Percentiles rank a stretch among this genome's conserved stretches.
phyloP scores from a whole-genome alignment of 2,888 invertebrate genomes.

The Andrena camellia region DNA sequence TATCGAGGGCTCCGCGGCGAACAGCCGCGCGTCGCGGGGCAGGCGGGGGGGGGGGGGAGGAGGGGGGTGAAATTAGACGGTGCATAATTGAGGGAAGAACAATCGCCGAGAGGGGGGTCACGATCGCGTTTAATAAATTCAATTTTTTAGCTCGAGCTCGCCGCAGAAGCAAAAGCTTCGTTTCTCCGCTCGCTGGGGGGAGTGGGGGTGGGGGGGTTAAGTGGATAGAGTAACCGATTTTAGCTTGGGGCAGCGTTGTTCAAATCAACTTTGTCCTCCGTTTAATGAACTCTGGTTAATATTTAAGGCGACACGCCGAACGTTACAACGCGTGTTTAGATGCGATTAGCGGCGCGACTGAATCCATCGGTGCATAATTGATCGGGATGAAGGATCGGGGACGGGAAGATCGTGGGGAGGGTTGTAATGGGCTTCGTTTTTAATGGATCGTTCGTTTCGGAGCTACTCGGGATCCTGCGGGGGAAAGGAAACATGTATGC shows the following conservation, averaged over 20 bases:
- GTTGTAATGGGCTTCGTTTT: constrained; percentile 4
- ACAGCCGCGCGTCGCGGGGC: constrained; percentile 1
- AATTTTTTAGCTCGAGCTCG: background rate
- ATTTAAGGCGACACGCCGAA: constrained; percentile 26
- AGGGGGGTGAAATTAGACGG: constrained; percentile 46
- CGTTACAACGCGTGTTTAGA: constrained; percentile 20
- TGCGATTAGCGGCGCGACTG: constrained; percentile 30
- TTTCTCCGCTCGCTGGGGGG: background rate
- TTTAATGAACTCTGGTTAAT: constrained; percentile 32
- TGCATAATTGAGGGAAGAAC: constrained; percentile 55
- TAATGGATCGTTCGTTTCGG: constrained; percentile 17
- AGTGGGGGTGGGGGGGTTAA: too few relatives aligned
- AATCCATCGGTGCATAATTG: constrained; percentile 44
- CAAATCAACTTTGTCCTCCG: background rate
- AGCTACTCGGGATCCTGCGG: background rate
- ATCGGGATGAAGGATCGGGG: constrained; percentile 8
- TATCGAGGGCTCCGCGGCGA: constrained; percentile 33
- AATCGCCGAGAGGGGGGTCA: constrained; percentile 5
- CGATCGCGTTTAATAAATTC: constrained; percentile 34
- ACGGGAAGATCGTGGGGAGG: background rate
- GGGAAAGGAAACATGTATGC: background rate
- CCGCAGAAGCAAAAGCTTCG: constrained; percentile 10
- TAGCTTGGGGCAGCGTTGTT: too few relatives aligned
- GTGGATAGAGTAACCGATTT: too few relatives aligned
- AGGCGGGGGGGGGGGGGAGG: background rate